These are phyloP conservation scores for Actinopyga echinites DNA, from an alignment of 53 echinoderm and acorn worm species.

Conservation along the genomic window DNA sequence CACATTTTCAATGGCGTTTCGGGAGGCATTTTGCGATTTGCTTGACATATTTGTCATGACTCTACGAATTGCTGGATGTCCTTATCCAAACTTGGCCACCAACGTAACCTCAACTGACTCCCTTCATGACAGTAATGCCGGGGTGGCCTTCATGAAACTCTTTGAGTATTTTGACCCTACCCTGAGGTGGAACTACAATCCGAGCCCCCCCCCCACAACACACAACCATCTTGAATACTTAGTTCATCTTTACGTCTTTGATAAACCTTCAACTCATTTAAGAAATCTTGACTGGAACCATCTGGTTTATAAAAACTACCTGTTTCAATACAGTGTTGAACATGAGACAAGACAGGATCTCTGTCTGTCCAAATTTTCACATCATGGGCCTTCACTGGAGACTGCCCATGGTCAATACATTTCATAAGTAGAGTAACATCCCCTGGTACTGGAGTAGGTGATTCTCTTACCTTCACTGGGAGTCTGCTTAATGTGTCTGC, in stretches of 20 bases:
- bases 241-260: neutral
- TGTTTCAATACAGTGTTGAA: constrained; percentile 31
- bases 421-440: constrained; percentile 51
- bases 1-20: constrained; percentile 55
- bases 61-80: neutral
- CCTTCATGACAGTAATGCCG: neutral
- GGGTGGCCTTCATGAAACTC: constrained; percentile 9
- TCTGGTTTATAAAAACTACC: constrained; percentile 33
- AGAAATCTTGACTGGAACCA: neutral
- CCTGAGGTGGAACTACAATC: neutral
- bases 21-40: neutral
- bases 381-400: constrained; percentile 29
- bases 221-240: no score
- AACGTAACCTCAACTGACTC: neutral
- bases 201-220: neutral
- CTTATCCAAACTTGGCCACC: neutral
- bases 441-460: constrained; percentile 42
- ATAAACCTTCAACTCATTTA: constrained; percentile 32
- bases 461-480: no score
- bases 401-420: constrained; percentile 25
- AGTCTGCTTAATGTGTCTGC: constrained; percentile 57
- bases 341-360: constrained; percentile 39
- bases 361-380: constrained; percentile 43
- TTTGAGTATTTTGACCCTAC: neutral
- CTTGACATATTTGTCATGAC: neutral